Evolutionary conservation across 1,140 invertebrate genomes (phyloP), one percentile per base, ranked within the genome.

Genomic region (Penaeus chinensis): DNA sequence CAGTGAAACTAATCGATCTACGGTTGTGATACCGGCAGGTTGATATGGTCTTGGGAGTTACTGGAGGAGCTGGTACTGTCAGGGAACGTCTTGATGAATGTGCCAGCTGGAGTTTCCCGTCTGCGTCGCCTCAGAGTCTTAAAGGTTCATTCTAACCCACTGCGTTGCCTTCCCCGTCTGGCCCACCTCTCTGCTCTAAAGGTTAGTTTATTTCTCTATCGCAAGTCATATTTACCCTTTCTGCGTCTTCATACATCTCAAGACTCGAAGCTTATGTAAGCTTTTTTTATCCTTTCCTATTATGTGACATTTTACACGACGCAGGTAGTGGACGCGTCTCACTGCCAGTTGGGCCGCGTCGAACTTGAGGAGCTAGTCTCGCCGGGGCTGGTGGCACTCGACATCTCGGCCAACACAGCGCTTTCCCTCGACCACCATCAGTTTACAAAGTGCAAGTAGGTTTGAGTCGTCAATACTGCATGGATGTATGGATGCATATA

Each of bases 1-100:
- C 84, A 89, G 60, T 71, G 32, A 82, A 87, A 78, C 85, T 83
- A 37, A 81, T 90, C 86, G 86, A 77, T 91, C 91, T 7, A 54
- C 54, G 54, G 54, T 16, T 69, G 63, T 16, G n/a, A 42, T 22
- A 5, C 32, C n/a, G 54, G 10, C 91, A 94, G 94, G 90, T 96
- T 96, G 91, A 93, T 96, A 65, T 93, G 93, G 47, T 94, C 94
- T 86, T 97, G 96, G 96, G 93, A 93, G 5, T 95, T 96, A 87
- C 92, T 97, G 88, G 96, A 97, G 92, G 96, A 97, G 92, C 91
- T 97, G 16, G 95, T 97, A 2, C 90, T 97, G 22, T 97, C 96
- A 19, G 96, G 96, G 42, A 97, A 97, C 92, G 94, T 95, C 92
- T 93, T 97, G 82, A 93, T 95, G 74, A 94, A 94, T 90, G 93